These are phyloP conservation scores for Lamellibrachia luymesi DNA, from an alignment of 1,140 invertebrate species.

Conservation along the genomic window DNA sequence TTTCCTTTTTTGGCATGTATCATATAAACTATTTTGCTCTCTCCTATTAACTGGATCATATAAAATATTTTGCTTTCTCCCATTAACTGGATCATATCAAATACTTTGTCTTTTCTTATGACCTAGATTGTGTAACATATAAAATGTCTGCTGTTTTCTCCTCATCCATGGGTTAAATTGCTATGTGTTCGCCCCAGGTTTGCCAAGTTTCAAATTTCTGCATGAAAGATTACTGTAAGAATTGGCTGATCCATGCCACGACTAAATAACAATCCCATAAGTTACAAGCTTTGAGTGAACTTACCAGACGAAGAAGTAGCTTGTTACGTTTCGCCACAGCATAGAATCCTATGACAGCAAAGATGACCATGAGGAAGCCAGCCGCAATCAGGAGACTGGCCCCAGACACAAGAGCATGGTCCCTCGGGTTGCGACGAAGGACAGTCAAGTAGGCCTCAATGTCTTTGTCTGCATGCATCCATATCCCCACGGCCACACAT, in stretches of 20 bases:
- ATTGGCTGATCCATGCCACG: neutral
- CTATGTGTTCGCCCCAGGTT: too few species aligned
- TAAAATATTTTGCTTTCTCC: too few species aligned
- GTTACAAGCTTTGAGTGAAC: neutral
- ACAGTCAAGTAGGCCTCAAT: slow-evolving; percentile 25
- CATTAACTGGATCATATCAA: too few species aligned
- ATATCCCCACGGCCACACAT: slow-evolving; percentile 26
- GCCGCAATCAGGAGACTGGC: slow-evolving; percentile 20
- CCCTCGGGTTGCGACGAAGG: slow-evolving; percentile 15
- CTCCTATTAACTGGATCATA: too few species aligned
- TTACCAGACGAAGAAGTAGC: slow-evolving; percentile 18
- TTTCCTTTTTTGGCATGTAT: too few species aligned
- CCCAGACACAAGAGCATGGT: slow-evolving; percentile 19
- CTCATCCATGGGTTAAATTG: too few species aligned
- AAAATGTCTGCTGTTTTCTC: too few species aligned
- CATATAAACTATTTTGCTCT: too few species aligned
- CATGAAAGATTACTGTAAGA: too few species aligned
- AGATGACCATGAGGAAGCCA: slow-evolving; percentile 8
- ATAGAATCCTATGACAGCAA: neutral
- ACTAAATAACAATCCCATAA: neutral
- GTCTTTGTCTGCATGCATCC: slow-evolving; percentile 25
- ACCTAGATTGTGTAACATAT: too few species aligned
- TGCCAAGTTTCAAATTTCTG: too few species aligned
- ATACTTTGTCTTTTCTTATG: too few species aligned
- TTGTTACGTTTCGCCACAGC: neutral